phyloP scores from a whole-genome alignment of 2,113 vertebrate species.

The Oncorhynchus gorbuscha region DNA sequence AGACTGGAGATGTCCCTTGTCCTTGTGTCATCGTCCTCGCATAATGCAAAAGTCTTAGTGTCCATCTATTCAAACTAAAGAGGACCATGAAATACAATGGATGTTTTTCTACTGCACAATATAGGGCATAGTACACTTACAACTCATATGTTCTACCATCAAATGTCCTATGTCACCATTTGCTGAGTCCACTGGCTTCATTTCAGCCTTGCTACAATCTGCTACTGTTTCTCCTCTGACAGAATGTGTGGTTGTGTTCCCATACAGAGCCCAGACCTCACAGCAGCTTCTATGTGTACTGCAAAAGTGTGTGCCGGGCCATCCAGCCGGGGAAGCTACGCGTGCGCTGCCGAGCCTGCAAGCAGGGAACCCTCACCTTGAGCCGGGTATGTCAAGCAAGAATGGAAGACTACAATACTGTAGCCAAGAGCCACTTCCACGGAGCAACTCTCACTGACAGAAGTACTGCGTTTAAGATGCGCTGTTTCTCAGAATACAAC shows the following conservation, averaged over 20 bases:
- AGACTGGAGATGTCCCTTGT: slow-evolving; percentile 1
- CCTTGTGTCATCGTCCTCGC: slow-evolving; percentile 11
- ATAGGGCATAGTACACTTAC: neutral
- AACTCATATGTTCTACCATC: neutral
- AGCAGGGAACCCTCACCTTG: slow-evolving; percentile 81
- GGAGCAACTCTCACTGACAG: too few relatives aligned
- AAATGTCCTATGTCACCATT: neutral
- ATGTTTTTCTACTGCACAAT: too few relatives aligned
- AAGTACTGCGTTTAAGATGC: too few relatives aligned
- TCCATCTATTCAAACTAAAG: too few relatives aligned
- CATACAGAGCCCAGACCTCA: slow-evolving; percentile 66
- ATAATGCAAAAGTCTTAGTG: too few relatives aligned
- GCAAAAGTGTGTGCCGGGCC: slow-evolving; percentile 79
- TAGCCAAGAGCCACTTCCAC: too few relatives aligned
- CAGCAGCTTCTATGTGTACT: slow-evolving; percentile 88
- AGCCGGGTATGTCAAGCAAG: slow-evolving; percentile 74
- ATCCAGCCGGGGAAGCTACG: slow-evolving; percentile 87
- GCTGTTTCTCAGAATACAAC: too few relatives aligned
- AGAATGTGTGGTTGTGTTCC: slow-evolving; percentile 4
- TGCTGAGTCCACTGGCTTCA: neutral
- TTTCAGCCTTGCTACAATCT: neutral
- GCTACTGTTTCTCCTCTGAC: neutral
- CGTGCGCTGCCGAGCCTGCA: slow-evolving; percentile 81
- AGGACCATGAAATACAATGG: too few relatives aligned
- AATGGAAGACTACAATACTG: too few relatives aligned